Evolutionary conservation across 2,113 vertebrate species (phyloP).

Genomic region (Anthoscopus minutus): DNA sequence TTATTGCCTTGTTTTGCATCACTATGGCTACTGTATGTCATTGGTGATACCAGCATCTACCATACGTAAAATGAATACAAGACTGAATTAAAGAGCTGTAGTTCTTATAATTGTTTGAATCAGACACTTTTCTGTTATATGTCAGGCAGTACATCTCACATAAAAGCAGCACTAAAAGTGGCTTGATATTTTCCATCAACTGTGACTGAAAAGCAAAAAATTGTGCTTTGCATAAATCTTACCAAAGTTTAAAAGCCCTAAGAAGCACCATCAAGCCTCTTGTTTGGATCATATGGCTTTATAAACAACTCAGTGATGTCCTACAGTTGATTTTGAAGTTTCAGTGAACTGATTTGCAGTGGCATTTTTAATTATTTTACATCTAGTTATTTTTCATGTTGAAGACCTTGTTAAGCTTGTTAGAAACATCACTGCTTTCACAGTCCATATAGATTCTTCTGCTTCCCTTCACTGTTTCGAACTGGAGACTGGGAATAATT

Average conservation of each 20-base stretch:
- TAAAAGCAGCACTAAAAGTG: neutral
- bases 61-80: neutral
- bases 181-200: neutral
- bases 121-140: neutral
- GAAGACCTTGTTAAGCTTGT: neutral
- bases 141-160: neutral
- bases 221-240: neutral
- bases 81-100: neutral
- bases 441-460: neutral
- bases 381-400: neutral
- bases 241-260: neutral
- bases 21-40: conserved; percentile 57
- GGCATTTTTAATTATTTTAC: neutral
- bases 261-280: neutral
- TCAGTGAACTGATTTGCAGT: neutral
- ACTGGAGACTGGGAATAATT: conserved; percentile 14
- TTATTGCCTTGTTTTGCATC: conserved; percentile 54
- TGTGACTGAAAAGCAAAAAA: neutral
- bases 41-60: neutral
- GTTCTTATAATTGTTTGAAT: neutral
- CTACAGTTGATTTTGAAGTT: neutral
- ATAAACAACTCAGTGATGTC: neutral
- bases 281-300: neutral
- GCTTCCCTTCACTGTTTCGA: neutral
- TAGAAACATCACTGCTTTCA: neutral